Percentiles rank a stretch among this genome's conserved stretches.
Conservation (phyloP, 64 coral and sea anemone species). For the Porites lutea region DNA sequence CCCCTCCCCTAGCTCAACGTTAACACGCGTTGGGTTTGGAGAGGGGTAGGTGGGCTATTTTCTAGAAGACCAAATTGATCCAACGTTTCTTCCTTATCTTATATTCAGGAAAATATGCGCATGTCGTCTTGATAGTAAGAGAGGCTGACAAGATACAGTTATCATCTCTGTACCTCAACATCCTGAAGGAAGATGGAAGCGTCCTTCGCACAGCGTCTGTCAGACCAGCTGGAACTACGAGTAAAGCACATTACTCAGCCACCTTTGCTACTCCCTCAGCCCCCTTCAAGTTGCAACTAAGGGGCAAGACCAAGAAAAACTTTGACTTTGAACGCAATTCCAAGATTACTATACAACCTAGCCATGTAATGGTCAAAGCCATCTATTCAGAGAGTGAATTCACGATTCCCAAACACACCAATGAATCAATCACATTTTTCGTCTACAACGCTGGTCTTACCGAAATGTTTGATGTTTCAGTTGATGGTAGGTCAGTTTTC, state of each 20-base stretch:
- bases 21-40: too few species aligned
- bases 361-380: slow-evolving; percentile 13
- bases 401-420: slow-evolving; percentile 8
- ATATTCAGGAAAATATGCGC: neutral
- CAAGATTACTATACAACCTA: neutral
- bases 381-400: neutral
- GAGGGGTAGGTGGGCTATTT: too few species aligned
- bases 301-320: slow-evolving; percentile 46
- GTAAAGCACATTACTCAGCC: slow-evolving; percentile 35
- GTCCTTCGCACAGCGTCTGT: neutral
- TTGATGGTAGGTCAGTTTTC: neutral
- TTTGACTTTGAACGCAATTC: slow-evolving; percentile 47
- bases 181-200: slow-evolving; percentile 8
- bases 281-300: slow-evolving; percentile 37
- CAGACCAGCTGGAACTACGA: neutral
- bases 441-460: slow-evolving; percentile 18
- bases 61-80: too few species aligned
- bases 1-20: too few species aligned
- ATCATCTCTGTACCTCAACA: slow-evolving; percentile 16
- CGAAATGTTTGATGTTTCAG: slow-evolving; percentile 12
- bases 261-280: slow-evolving; percentile 24
- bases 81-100: neutral
- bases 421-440: slow-evolving; percentile 6
- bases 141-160: neutral
- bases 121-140: slow-evolving; percentile 40